Base-by-base conservation (phyloP, 30 jellyfish, hydroid and myxozoan species). In the Pseudorhiza aurosa region DNA sequence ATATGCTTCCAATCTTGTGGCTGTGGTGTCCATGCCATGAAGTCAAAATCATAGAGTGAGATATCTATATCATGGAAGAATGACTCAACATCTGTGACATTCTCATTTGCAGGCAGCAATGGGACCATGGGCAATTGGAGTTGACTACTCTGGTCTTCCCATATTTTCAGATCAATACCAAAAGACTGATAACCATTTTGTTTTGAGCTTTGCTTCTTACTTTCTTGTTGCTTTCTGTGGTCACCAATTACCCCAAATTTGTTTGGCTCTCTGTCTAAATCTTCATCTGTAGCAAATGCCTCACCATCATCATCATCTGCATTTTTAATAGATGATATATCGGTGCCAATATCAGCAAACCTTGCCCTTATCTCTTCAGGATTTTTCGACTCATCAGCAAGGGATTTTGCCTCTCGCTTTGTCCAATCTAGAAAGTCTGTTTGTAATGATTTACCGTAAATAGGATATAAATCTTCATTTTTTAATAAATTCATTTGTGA, bases 231-330 rank as follows among this genome's bases (percentile, higher is more conserved):
- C 50, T 91, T 91, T 28, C 98, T 70, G 33, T 70, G 98, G 43
- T 91, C 98, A 55, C 98, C 98, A 31, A 91, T 91, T 8, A 95
- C 96, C 17, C 98, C 98, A 85, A 83, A 91, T 71, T 78, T 79
- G 60, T 76, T 85, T 64, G 86, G 80, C 22, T 82, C 68, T 46
- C 58, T 53, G 43, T 46, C 24, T 1, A 85, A 50, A 18, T 18
- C 57, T 0, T 40, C 85, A 36, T 46, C 91, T 40, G 30, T 27
- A n/a, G 45, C 69, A 39, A 65, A 40, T 1, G 25, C 88, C 15
- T 35, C 49, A 35, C 50, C 12, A 12, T 19, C 39, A 22, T 33
- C 72, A 33, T 70, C 46, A 0, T 9, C 45, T 17, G 31, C 45
- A 17, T 72, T 73, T 77, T 45, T 45, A 12, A 19, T 63, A 6